phyloP scores from a whole-genome alignment of 1,140 invertebrate species.

The Zophobas morio region DNA sequence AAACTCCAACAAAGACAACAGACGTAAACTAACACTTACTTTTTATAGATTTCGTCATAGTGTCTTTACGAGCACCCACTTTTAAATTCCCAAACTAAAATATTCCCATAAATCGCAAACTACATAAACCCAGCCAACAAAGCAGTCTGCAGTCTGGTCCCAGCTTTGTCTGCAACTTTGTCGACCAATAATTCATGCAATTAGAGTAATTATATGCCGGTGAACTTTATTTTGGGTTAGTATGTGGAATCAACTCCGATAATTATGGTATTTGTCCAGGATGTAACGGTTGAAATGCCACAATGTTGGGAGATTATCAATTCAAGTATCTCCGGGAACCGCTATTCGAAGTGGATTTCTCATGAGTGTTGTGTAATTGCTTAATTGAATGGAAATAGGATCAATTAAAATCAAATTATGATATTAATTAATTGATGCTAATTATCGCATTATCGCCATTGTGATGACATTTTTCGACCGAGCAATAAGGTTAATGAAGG shows the following conservation, averaged over 20 bases:
- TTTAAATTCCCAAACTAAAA: no score
- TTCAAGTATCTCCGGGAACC: background rate
- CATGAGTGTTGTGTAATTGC: constrained; percentile 11
- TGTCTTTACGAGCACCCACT: no score
- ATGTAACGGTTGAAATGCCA: background rate
- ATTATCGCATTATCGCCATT: no score
- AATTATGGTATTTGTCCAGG: background rate
- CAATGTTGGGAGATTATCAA: background rate
- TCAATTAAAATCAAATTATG: background rate
- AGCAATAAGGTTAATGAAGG: no score
- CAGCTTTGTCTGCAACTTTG: no score
- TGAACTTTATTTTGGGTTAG: no score
- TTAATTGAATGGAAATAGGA: constrained; percentile 7
- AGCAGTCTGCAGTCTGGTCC: no score
- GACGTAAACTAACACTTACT: background rate
- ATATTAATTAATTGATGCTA: background rate
- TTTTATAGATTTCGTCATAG: background rate
- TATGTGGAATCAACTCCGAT: no score
- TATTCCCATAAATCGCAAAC: no score
- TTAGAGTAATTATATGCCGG: no score
- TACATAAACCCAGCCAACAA: no score
- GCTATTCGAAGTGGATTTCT: background rate
- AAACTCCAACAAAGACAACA: background rate
- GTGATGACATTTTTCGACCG: no score
- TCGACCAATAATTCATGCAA: background rate